phyloP scores from a whole-genome alignment of 2,888 invertebrate species.

The Dryomyza anilis region DNA sequence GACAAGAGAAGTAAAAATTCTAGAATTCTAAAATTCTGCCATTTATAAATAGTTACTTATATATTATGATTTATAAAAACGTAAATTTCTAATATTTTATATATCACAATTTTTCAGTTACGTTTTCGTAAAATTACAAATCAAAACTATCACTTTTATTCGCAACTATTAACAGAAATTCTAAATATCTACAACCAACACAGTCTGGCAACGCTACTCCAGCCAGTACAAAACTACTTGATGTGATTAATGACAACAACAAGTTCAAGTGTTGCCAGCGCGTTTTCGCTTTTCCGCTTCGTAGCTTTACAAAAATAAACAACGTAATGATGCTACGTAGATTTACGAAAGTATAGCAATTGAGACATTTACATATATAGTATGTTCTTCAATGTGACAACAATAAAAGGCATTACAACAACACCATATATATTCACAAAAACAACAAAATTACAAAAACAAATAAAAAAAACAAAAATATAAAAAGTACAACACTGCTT shows the following conservation, averaged over 20 bases:
- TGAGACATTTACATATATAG: not conserved
- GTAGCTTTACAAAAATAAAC: not conserved
- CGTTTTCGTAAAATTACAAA: not conserved
- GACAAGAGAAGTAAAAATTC: too few species aligned
- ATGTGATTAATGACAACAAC: not conserved
- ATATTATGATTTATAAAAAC: too few species aligned
- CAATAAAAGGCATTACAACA: not conserved
- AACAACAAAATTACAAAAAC: not conserved
- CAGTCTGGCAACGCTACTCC: not conserved
- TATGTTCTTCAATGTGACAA: too few species aligned
- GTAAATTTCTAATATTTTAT: too few species aligned
- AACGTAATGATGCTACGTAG: constrained; percentile 6
- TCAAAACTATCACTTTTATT: not conserved
- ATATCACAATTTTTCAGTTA: too few species aligned
- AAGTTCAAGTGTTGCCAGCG: not conserved
- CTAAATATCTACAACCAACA: too few species aligned
- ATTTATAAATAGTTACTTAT: too few species aligned
- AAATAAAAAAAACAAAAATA: not conserved
- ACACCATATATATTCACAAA: not conserved
- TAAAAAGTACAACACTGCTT: not conserved
- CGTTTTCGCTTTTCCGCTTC: not conserved
- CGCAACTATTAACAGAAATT: too few species aligned
- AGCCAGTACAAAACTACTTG: not conserved
- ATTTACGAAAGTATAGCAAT: not conserved
- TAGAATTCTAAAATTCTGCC: too few species aligned